These are phyloP conservation scores for Tetrao urogallus DNA, from an alignment of 2,113 vertebrate species.

Conservation along the genomic window DNA sequence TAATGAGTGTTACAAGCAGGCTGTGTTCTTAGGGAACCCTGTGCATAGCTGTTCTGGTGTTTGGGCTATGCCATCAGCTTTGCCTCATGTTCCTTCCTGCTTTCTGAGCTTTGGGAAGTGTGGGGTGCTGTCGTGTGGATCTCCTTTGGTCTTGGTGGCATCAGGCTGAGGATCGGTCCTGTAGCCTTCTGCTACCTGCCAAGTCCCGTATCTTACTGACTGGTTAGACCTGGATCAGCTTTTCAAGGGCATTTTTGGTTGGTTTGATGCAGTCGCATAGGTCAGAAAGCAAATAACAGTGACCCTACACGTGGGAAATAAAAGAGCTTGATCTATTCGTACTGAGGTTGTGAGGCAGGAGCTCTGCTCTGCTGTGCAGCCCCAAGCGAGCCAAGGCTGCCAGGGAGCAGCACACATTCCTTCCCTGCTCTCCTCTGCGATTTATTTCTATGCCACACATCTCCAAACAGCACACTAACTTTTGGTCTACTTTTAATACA, in stretches of 20 bases:
- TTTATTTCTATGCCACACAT: slow-evolving; percentile 18
- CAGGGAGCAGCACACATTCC: not conserved
- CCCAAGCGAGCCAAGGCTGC: not conserved
- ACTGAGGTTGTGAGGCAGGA: not conserved
- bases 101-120: not conserved
- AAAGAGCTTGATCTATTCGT: not conserved
- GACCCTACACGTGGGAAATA: fast-evolving
- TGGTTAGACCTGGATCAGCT: not conserved
- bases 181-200: not conserved
- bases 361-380: not conserved
- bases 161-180: not conserved
- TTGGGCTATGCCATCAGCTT: not conserved
- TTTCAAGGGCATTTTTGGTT: slow-evolving; percentile 29
- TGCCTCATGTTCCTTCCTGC: not conserved
- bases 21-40: not conserved
- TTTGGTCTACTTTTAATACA: not conserved
- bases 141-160: not conserved
- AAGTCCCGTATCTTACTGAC: not conserved
- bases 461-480: not conserved
- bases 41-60: not conserved
- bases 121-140: not conserved
- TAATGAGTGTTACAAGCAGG: not conserved
- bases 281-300: slow-evolving; percentile 34
- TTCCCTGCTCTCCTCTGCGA: not conserved
- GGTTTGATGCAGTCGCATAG: slow-evolving; percentile 15